Evolutionary conservation across 2,113 vertebrate genomes (phyloP), one percentile per base, ranked within the genome.

Genomic region (Procavia capensis): DNA sequence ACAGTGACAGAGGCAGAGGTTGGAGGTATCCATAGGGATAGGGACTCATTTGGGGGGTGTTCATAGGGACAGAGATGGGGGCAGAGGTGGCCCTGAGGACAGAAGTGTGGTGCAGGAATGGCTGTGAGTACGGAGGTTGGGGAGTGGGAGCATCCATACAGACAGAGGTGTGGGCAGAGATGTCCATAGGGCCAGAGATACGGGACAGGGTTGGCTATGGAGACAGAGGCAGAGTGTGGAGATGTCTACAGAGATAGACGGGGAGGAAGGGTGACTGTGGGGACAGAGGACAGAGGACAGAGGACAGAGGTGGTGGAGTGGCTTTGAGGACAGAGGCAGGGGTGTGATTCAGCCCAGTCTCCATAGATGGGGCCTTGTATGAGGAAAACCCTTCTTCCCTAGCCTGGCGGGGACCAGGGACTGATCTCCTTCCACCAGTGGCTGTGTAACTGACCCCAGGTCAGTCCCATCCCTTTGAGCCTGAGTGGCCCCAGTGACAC

Each of bases 381-480:
- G 50, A 29, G 83, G 79, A 63, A 34, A 3, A 29, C 27, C 3
- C 39, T 27, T 63, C 14, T 45, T 14, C 36, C 64, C 27, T 27
- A 43, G 9, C 6, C 6, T 22, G 14, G 5, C 10, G 78, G 29
- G 63, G 36, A 20, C 24, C n/a, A 22, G 19, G 11, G 22, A 3
- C 5, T 64, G 50, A 29, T 6, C 3, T 31, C 39, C 34, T 54
- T 17, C 75, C 36, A 2, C 4, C 0, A 83, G n/a, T 1, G 1
- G 34, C 13, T 54, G 25, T 64, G 31, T 50, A 66, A 85, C 27
- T 50, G 74, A 85, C 27, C 19, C 29, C 2, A 6, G 34, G 24
- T n/a, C 6, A 22, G 9, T 36, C 39, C 36, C 6, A 1, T 63
- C 25, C 25, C 39, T 25, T 70, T 86, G 27, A 27, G 57, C 50